Percentiles rank a stretch among this genome's conserved stretches.
Evolutionary conservation across 2,797 vertebrate genomes (phyloP).

Genomic region (Alauda arvensis): DNA sequence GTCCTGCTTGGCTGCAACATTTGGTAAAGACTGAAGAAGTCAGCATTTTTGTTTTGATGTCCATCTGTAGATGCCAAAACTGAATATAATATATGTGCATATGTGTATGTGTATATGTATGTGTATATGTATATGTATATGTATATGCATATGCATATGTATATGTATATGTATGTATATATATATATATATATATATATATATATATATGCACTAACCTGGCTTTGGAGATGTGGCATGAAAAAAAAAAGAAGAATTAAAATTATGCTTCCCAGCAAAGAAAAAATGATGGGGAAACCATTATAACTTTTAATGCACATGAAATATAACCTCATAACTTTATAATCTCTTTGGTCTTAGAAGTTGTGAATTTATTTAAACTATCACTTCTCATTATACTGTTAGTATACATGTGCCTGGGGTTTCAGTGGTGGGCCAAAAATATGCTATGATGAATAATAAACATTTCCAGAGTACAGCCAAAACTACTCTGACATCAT

Average conservation of each 20-base stretch:
- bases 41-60: not conserved
- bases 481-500: not conserved
- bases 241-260: not conserved
- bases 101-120: rapidly evolving
- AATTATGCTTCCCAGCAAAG: not conserved
- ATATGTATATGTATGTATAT: no score
- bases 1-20: not conserved
- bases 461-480: not conserved
- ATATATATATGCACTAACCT: not conserved
- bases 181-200: no score
- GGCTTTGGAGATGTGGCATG: not conserved
- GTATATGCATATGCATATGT: no score
- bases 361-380: not conserved
- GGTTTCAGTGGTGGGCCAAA: not conserved
- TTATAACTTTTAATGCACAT: not conserved
- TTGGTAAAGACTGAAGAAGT: not conserved
- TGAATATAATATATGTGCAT: not conserved
- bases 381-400: not conserved
- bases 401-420: not conserved
- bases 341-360: not conserved
- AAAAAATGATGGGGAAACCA: not conserved
- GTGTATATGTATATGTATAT: no score
- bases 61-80: not conserved
- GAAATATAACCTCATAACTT: not conserved
- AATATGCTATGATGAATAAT: not conserved